Evolutionary conservation across 2,888 invertebrate genomes (phyloP).

Genomic region (Dascillus cervinus): DNA sequence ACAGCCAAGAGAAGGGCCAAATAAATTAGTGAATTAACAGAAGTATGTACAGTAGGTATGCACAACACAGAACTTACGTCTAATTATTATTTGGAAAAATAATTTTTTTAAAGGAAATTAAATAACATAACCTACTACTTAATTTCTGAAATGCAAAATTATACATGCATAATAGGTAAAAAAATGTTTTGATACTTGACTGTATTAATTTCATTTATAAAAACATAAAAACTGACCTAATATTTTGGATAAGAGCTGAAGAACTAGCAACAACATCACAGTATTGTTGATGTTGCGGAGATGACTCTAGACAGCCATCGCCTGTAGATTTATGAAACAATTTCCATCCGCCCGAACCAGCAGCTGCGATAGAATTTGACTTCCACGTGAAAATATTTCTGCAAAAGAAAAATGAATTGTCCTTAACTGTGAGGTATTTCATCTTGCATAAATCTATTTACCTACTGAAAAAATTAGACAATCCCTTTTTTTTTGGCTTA

Average conservation of each 20-base stretch:
- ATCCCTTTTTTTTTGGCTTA: slow-evolving; percentile 53
- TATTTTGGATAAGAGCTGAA: slow-evolving; percentile 63
- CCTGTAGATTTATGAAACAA: slow-evolving; percentile 35
- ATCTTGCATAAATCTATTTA: too few species aligned
- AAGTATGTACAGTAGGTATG: too few species aligned
- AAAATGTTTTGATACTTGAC: too few species aligned
- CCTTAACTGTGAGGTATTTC: too few species aligned
- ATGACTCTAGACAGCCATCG: slow-evolving; percentile 19
- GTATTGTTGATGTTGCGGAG: slow-evolving; percentile 28
- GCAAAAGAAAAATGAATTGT: slow-evolving; percentile 11
- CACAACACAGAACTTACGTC: too few species aligned
- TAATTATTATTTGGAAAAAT: too few species aligned
- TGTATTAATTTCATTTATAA: not conserved
- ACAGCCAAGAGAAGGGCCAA: too few species aligned
- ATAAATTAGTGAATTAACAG: too few species aligned
- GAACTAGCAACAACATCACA: slow-evolving; percentile 61
- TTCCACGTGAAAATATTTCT: slow-evolving; percentile 47
- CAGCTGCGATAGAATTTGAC: slow-evolving; percentile 21
- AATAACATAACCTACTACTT: too few species aligned
- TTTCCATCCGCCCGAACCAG: slow-evolving; percentile 36
- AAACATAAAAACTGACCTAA: slow-evolving; percentile 41
- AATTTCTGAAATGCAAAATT: too few species aligned
- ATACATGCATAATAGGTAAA: too few species aligned
- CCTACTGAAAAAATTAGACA: slow-evolving; percentile 58
- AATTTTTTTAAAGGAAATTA: too few species aligned